Base-by-base conservation (phyloP, 2,888 invertebrate species). In the Phlogophora meticulosa region DNA sequence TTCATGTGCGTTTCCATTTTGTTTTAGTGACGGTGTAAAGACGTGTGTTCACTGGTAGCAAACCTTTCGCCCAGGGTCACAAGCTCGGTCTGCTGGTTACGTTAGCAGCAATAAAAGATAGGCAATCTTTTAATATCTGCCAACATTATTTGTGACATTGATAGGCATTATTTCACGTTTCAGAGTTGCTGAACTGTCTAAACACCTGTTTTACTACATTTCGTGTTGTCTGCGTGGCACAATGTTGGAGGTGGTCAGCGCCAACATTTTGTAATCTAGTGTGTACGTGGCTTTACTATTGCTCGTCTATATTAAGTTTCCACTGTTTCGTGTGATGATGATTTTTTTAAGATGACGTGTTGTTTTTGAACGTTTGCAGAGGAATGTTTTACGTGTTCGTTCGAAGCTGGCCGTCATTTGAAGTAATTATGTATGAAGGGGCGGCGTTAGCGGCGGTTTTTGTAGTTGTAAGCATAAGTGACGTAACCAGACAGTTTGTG, bases 271-370 rank as follows among this genome's bases (percentile, higher is more conserved):
- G 34, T 45, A 38, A 20, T n/a, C 7, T 24, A 59, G 65, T 74
- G 78, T 24, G 56, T 13, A 72, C 28, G 4, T 43, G 24, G 73
- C 68, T 66, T 73, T 68, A 53, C 55, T n/a, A 51, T 4, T 24
- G 46, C 48, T 40, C 42, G 55, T 69, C 80, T 79, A 76, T 79
- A 83, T 81, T 73, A 81, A 77, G 66, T 79, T 70, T 60, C 51
- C 20, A 66, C 72, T 15, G 46, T 60, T 56, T 43, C 63, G 17
- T 46, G 36, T 52, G 46, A 65, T 49, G 53, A 32, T 67, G 38
- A 52, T 73, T 72, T 76, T 62, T 70, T 53, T 59, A n/a, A 40
- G 17, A 72, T 83, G 79, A 79, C 81, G 79, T 36, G 76, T 57
- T 72, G 66, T 75, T 81, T 79, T 72, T 70, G 13, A 55, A 72